Evolutionary conservation across 2,113 vertebrate genomes (phyloP).

Genomic region (Dinomys branickii): DNA sequence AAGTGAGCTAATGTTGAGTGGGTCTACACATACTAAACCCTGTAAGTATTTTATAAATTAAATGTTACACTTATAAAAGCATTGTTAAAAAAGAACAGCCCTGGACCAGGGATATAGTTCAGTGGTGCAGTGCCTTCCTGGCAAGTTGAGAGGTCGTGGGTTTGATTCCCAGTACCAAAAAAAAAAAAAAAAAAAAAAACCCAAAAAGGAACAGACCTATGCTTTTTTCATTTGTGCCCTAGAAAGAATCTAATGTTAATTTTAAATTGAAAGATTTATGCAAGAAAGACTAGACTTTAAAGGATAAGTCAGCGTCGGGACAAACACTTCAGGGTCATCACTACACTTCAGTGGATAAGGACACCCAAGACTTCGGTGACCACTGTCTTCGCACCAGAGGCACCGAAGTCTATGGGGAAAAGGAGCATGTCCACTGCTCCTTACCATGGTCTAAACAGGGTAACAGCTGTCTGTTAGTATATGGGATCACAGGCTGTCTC

Average conservation of each 20-base stretch:
- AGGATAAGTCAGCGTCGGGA: neutral
- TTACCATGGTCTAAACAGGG: neutral
- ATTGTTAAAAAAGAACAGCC: neutral
- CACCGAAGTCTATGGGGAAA: neutral
- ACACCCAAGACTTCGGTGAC: neutral
- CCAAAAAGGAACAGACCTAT: neutral
- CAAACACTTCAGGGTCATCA: neutral
- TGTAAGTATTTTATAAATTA: neutral
- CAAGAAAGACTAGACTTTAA: neutral
- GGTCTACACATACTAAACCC: neutral
- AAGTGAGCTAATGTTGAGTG: neutral
- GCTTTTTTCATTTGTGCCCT: neutral
- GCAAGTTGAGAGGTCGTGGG: too few relatives aligned
- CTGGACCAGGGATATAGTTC: too few relatives aligned
- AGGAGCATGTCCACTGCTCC: neutral
- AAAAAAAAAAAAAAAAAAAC: neutral
- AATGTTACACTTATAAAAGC: neutral
- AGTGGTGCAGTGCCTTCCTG: too few relatives aligned
- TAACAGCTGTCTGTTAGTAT: neutral
- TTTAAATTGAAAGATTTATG: conserved; percentile 13
- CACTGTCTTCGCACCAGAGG: neutral
- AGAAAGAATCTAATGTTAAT: neutral
- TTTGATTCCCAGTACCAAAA: neutral
- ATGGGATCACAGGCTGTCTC: neutral
- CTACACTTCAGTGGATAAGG: neutral